Conservation (phyloP, 2,113 vertebrate genomes). For the Tautogolabrus adspersus region DNA sequence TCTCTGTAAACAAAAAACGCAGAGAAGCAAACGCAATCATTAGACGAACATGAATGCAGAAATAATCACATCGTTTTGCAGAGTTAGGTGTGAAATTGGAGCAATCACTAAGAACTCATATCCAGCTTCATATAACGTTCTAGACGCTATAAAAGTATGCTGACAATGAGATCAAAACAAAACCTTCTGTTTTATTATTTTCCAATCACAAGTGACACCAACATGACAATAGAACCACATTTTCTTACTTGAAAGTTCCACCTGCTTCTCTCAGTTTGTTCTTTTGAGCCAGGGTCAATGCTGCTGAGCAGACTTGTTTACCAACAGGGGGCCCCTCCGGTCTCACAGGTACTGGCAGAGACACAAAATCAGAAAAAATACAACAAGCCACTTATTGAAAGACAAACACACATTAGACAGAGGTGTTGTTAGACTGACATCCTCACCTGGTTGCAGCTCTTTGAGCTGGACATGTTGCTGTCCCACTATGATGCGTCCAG, state of each 20-base stretch:
- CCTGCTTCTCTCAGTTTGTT: slow-evolving; percentile 94
- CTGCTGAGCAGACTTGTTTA: slow-evolving; percentile 85
- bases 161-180: too few relatives aligned
- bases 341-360: slow-evolving; percentile 87
- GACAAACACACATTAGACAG: neutral
- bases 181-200: too few relatives aligned
- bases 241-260: slow-evolving; percentile 92
- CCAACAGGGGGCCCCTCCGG: slow-evolving; percentile 84
- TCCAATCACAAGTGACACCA: too few relatives aligned
- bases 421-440: neutral
- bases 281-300: slow-evolving; percentile 88
- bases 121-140: too few relatives aligned
- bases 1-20: slow-evolving; percentile 83
- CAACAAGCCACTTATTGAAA: neutral
- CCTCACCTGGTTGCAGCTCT: slow-evolving; percentile 90
- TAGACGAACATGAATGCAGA: neutral
- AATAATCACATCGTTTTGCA: neutral
- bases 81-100: neutral
- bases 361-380: neutral
- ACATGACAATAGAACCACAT: too few relatives aligned
- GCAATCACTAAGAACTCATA: neutral
- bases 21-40: neutral
- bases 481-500: slow-evolving; percentile 91
- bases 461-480: slow-evolving; percentile 89
- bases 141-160: too few relatives aligned